Base-by-base conservation (phyloP, 2,113 vertebrate genomes). In the Chlorodrepanis virens region DNA sequence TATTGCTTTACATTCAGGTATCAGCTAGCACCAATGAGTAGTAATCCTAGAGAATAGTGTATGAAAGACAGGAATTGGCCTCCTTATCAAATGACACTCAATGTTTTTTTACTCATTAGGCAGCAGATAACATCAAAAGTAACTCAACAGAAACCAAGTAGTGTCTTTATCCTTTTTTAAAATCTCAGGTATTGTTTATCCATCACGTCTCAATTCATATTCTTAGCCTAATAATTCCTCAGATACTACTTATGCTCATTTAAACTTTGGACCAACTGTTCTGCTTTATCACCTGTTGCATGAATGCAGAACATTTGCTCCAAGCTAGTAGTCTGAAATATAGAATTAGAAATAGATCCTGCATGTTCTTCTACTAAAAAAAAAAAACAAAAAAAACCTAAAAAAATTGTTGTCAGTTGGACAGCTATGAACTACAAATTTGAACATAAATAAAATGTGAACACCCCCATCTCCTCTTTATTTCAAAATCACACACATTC, bases 401-500 rank as follows among this genome's bases (percentile, higher is more conserved):
- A 56, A 57, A 57, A 72, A 42, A n/a, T 12, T 57, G 16, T 35
- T 95, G 67, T 83, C 79, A 86, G 39, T 81, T 90, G 79, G 54
- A 76, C 53, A 86, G 63, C 63, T 87, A 33, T 63, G 63, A 94
- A 67, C 75, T 88, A 95, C 70, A 90, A 93, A 81, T 75, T 25
- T 86, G 71, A 94, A n/a, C 44, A 81, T 83, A 95, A 96, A 95
- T 89, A 91, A 93, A 91, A 94, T 81, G 44, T 75, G 64, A 88
- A 96, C 91, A 86, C 92, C 83, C 85, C 63, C 93, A 86, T 80
- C 68, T 91, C 67, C 16, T 93, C 76, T 92, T 90, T 54, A 80
- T 94, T 96, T 96, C 54, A 67, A 67, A 86, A 68, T 67, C 56
- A 93, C 56, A 86, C 59, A 70, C 71, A 50, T 80, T 59, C 40